Conservation (phyloP, 2,797 vertebrate genomes). For the Peromyscus nudipes region DNA sequence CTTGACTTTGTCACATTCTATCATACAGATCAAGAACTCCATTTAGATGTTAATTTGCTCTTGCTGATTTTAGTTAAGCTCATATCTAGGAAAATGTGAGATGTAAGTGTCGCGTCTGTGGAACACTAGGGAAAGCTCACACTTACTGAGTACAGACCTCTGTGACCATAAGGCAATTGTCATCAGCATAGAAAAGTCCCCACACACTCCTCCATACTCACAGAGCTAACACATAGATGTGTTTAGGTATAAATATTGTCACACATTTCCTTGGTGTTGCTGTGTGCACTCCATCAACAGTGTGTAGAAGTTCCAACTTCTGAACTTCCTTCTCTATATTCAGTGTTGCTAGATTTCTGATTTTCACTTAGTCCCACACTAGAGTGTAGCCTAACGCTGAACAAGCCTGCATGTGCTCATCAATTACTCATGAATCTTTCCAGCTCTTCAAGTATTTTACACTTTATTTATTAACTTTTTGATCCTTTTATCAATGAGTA, state of each 20-base stretch:
- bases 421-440: neutral
- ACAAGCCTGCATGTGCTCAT: neutral
- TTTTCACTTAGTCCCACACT: neutral
- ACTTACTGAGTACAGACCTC: neutral
- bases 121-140: neutral
- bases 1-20: neutral
- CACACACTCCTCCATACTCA: neutral
- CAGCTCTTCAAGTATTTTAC: neutral
- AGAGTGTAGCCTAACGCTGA: neutral
- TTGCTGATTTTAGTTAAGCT: neutral
- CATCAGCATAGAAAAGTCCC: neutral
- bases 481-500: neutral
- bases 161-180: neutral
- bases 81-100: neutral
- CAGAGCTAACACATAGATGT: neutral
- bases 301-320: neutral
- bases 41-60: neutral
- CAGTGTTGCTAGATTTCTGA: neutral
- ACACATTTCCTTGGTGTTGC: neutral
- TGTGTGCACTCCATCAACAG: neutral
- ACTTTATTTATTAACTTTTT: neutral
- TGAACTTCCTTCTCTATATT: accelerated
- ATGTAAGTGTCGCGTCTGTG: neutral
- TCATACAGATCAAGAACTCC: neutral
- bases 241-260: neutral